Base-by-base conservation (phyloP, 2,888 invertebrate species). In the Ophion ventricosus region DNA sequence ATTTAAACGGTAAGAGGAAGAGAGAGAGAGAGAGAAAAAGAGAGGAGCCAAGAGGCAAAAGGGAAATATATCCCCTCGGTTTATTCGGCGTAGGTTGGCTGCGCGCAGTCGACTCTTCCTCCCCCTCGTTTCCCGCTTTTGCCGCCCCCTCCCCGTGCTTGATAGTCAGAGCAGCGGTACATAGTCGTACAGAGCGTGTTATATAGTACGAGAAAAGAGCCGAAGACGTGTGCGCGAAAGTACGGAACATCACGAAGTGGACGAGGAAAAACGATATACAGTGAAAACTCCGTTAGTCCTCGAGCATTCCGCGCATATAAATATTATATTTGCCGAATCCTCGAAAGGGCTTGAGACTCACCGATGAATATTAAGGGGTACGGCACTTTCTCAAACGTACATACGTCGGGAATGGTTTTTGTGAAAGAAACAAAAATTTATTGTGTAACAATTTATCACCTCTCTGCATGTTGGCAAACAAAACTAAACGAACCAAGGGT, bases 41-140 rank as follows among this genome's bases (percentile, higher is more conserved):
- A 59, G 11, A 25, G 43, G 74, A 59, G 59, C 63, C 78, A 77
- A 78, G 80, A 78, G 85, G 82, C 74, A 82, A 78, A 84, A 86
- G 82, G 84, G 80, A 80, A 75, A 83, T 80, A 84, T 84, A 88
- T 87, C 89, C 89, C 87, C 87, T 87, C 80, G 88, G 89, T 84
- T 88, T 86, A 86, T 88, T 86, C 87, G 80, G 84, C 85, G 80
- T 74, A 88, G 86, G 88, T 88, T 88, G 88, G 87, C 87, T 87
- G 87, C 87, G 88, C 87, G 86, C 87, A 86, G 85, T 85, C 86
- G 86, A 86, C 85, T 84, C 80, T 84, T 69, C 67, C 54, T 49
- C 61, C 63, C 67, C 54, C 70, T 20, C 63, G 8, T 63, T 26
- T 43, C 25, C 29, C 66, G 26, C n/a, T 40, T n/a, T n/a, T 63